These are phyloP conservation scores for Pteronotus mesoamericanus DNA, from an alignment of 2,797 vertebrate species.

Conservation along the genomic window DNA sequence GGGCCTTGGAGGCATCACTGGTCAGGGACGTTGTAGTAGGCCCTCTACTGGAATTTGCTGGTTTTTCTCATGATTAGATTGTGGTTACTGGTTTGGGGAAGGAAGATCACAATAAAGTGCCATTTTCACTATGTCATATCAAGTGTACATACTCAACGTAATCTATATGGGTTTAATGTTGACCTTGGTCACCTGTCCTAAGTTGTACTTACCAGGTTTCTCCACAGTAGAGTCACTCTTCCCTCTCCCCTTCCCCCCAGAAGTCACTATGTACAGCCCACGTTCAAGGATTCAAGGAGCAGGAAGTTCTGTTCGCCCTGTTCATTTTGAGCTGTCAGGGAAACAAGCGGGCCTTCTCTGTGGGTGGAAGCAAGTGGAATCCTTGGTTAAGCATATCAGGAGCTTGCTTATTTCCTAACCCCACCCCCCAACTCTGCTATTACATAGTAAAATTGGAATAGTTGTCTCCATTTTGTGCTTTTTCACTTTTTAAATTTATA, in stretches of 20 bases:
- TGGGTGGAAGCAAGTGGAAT: not conserved
- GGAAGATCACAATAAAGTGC: not conserved
- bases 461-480: not conserved
- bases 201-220: not conserved
- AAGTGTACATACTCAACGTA: not conserved
- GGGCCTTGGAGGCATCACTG: too few species aligned
- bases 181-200: not conserved
- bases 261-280: not conserved
- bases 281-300: not conserved
- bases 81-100: not conserved
- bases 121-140: not conserved
- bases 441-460: not conserved
- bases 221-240: not conserved
- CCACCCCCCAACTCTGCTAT: not conserved
- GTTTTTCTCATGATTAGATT: not conserved
- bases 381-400: not conserved
- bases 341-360: not conserved
- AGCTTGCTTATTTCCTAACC: not conserved
- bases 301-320: not conserved
- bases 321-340: not conserved
- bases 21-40: not conserved
- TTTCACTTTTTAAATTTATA: not conserved
- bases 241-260: not conserved
- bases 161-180: not conserved
- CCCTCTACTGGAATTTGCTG: not conserved